Evolutionary conservation across 2,888 invertebrate species (phyloP).

Genomic region (Megamerina dolium): DNA sequence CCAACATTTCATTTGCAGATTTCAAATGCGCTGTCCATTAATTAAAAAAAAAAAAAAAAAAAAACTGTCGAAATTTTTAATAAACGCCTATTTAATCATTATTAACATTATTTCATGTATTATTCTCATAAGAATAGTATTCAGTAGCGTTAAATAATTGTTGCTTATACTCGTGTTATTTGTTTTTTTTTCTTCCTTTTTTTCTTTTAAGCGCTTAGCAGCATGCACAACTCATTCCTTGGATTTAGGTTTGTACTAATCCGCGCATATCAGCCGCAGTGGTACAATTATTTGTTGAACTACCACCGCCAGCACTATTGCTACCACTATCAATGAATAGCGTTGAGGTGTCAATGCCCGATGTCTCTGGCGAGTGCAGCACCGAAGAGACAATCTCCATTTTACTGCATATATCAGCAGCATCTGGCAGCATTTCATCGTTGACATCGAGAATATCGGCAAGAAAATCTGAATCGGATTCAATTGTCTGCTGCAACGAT

Average conservation of each 20-base stretch:
- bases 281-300: constrained; percentile 10
- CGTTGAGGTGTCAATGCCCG: constrained; percentile 40
- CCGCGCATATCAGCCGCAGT: constrained; percentile 41
- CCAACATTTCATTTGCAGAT: no score
- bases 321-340: constrained; percentile 39
- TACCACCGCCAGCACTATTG: constrained; percentile 23
- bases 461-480: constrained; percentile 42
- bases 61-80: no score
- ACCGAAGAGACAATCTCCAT: constrained; percentile 29
- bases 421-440: constrained; percentile 45
- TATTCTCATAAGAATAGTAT: no score
- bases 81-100: no score
- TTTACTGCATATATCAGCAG: constrained; percentile 33
- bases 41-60: no score
- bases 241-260: constrained; percentile 43
- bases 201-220: no score
- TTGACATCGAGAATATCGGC: constrained; percentile 45
- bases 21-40: no score
- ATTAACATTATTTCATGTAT: no score
- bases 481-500: constrained; percentile 60
- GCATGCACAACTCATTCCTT: no score
- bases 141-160: no score
- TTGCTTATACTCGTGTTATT: not conserved
- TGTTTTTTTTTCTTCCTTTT: not conserved
- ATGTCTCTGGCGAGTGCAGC: constrained; percentile 40